Percentiles rank a stretch among this genome's conserved stretches.
Conservation (phyloP, 1,140 invertebrate species). For the Venustaconcha ellipsiformis region DNA sequence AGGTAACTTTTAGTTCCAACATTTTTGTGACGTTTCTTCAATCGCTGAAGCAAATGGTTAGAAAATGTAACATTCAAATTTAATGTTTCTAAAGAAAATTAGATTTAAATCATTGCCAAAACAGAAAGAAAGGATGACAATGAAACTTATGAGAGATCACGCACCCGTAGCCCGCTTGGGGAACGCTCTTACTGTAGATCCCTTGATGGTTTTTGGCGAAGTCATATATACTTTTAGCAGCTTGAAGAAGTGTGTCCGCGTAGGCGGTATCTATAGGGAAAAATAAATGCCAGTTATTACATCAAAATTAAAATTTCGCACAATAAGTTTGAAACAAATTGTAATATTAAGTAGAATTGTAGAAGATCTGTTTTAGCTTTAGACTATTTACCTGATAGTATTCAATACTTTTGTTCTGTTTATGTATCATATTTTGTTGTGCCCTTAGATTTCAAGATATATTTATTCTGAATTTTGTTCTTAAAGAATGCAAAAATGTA, state of each 20-base stretch:
- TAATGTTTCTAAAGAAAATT: too few species aligned
- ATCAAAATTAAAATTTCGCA: too few species aligned
- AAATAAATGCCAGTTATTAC: neutral
- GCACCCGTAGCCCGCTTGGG: constrained; percentile 29
- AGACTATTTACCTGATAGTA: neutral
- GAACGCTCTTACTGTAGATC: constrained; percentile 66
- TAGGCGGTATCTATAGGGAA: constrained; percentile 67
- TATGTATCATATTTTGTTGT: constrained; percentile 73
- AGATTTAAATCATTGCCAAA: too few species aligned
- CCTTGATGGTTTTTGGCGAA: constrained; percentile 74
- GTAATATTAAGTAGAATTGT: too few species aligned
- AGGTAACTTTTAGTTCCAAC: too few species aligned
- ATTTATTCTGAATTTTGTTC: constrained; percentile 62
- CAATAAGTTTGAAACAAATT: too few species aligned
- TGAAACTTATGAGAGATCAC: too few species aligned
- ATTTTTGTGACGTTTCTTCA: too few species aligned
- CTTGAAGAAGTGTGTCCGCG: constrained; percentile 69
- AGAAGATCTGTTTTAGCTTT: too few species aligned
- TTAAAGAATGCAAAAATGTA: constrained; percentile 65
- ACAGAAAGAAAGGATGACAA: too few species aligned
- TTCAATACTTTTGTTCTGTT: constrained; percentile 48
- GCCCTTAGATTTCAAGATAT: constrained; percentile 72
- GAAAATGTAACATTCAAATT: too few species aligned
- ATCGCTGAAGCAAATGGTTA: too few species aligned
- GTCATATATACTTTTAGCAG: constrained; percentile 73